Conservation (phyloP, 2,113 vertebrate species). For the Himantopus leucocephalus region DNA sequence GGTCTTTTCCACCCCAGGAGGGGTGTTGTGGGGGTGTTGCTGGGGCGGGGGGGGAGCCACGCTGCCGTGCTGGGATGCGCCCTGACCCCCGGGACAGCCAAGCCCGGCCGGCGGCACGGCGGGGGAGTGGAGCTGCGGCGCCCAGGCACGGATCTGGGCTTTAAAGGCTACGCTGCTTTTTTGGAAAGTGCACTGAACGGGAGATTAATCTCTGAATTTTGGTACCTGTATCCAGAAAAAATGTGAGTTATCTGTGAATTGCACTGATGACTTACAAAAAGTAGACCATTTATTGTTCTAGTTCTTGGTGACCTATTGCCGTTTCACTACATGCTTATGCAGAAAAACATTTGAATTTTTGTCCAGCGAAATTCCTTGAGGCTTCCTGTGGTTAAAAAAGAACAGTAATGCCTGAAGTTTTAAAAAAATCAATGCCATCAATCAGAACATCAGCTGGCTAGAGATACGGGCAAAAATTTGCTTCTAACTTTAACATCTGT, state of each 20-base stretch:
- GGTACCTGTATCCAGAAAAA: background rate
- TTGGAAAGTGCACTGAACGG: background rate
- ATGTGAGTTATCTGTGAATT: background rate
- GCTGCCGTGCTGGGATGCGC: fast-evolving
- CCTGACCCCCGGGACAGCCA: background rate
- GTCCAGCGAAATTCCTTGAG: background rate
- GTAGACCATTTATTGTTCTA: background rate
- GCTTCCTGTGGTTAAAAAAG: background rate
- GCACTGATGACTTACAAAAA: background rate
- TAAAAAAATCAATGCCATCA: background rate
- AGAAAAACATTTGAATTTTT: background rate
- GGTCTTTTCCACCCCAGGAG: background rate
- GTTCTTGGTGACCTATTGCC: background rate
- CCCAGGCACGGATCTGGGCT: fast-evolving
- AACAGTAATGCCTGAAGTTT: background rate
- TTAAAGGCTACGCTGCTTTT: fast-evolving
- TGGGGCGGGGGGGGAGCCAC: background rate
- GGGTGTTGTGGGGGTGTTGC: background rate
- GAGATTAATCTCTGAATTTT: background rate
- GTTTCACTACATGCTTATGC: background rate
- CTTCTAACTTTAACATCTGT: background rate
- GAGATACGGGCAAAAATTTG: background rate
- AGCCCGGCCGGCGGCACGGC: fast-evolving
- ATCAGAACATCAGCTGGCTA: background rate
- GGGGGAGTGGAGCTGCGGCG: fast-evolving